These are phyloP conservation scores for Glaucopsyche alexis DNA, from an alignment of 2,888 invertebrate species.

Conservation along the genomic window DNA sequence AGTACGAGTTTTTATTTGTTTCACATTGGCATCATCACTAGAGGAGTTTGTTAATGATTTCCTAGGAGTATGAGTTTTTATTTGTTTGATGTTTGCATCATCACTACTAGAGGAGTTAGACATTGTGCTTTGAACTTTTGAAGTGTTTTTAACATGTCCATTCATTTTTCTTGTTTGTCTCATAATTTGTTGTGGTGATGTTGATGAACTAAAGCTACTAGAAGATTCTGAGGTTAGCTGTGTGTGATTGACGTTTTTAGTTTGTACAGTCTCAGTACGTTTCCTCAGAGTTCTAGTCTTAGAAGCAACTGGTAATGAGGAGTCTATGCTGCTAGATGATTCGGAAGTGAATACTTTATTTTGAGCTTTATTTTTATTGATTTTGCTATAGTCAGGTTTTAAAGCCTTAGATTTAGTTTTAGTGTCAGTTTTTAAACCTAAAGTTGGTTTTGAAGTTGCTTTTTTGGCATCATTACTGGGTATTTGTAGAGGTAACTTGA, in stretches of 20 bases:
- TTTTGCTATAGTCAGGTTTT: slow-evolving; percentile 32
- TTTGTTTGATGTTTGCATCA: neutral
- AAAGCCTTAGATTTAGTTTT: slow-evolving; percentile 32
- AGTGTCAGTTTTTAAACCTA: slow-evolving; percentile 41
- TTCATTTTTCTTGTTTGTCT: slow-evolving; percentile 26
- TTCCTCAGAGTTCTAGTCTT: neutral
- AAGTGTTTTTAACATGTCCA: slow-evolving; percentile 20
- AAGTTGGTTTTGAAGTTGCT: neutral
- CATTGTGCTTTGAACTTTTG: neutral
- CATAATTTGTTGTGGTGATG: neutral
- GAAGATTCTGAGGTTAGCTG: neutral
- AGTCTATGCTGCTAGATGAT: slow-evolving; percentile 26
- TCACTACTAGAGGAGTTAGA: neutral
- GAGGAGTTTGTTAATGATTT: neutral
- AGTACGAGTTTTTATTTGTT: neutral
- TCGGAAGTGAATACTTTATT: slow-evolving; percentile 5
- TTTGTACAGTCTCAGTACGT: neutral
- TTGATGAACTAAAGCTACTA: neutral
- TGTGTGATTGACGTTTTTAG: neutral
- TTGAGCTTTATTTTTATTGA: slow-evolving; percentile 13
- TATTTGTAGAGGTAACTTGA: slow-evolving; percentile 48
- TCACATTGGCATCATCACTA: neutral
- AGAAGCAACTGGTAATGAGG: neutral
- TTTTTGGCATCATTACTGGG: neutral
- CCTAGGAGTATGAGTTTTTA: neutral